phyloP scores from a whole-genome alignment of 1,140 invertebrate genomes.

The Steinernema khuongi region DNA sequence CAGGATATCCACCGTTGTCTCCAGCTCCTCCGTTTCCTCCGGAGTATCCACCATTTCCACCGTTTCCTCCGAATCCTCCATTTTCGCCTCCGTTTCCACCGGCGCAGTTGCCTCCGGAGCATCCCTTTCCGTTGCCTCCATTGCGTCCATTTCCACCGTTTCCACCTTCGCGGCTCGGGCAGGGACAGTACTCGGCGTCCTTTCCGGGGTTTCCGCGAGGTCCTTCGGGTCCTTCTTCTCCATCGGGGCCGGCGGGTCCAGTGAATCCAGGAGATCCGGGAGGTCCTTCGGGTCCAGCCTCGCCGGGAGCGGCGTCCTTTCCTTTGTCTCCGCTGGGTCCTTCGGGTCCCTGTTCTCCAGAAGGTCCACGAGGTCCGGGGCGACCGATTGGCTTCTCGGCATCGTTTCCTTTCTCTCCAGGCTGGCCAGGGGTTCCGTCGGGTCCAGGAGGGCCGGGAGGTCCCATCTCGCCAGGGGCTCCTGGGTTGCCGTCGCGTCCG shows the following conservation, averaged over 20 bases:
- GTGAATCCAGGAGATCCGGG: conserved; percentile 36
- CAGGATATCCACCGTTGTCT: background rate
- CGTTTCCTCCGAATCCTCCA: background rate
- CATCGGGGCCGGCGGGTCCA: conserved; percentile 34
- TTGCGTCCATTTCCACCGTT: background rate
- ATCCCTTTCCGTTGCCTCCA: background rate
- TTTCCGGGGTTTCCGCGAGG: conserved; percentile 38
- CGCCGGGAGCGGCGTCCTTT: conserved; percentile 26
- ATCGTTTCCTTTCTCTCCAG: conserved; percentile 33
- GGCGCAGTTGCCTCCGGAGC: background rate
- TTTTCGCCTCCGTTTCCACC: background rate
- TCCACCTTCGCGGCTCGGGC: conserved; percentile 17
- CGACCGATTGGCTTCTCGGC: conserved; percentile 8
- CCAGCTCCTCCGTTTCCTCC: background rate
- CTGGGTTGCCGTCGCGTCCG: conserved; percentile 25
- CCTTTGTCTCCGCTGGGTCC: conserved; percentile 33
- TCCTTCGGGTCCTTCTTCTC: conserved; percentile 30
- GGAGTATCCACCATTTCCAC: background rate
- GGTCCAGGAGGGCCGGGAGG: conserved; percentile 35
- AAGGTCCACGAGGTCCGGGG: conserved; percentile 33
- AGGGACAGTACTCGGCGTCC: conserved; percentile 39
- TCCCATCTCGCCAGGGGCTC: conserved; percentile 9
- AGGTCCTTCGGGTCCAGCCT: conserved; percentile 32
- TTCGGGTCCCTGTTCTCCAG: conserved; percentile 34
- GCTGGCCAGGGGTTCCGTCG: conserved; percentile 29